These are phyloP conservation scores for Trididemnum miniatum DNA, from an alignment of 23 tunicate species.

Conservation along the genomic window DNA sequence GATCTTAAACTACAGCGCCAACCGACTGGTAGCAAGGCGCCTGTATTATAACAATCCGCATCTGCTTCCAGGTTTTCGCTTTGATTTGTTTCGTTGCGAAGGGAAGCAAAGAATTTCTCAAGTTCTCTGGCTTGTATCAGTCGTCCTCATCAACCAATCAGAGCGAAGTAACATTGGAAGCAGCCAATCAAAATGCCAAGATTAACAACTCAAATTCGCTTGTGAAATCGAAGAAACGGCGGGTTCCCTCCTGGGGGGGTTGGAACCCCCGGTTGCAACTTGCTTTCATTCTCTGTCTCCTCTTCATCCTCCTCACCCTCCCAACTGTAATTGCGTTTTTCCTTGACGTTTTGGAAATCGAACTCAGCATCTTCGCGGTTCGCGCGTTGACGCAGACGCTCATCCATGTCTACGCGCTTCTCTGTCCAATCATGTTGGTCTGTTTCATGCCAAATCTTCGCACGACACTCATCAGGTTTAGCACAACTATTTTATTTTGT, in stretches of 20 bases:
- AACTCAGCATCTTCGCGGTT: neutral
- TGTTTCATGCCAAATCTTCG: conserved; percentile 43
- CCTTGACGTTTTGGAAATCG: conserved; percentile 8
- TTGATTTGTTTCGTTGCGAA: neutral
- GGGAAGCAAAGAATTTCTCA: neutral
- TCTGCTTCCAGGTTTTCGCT: neutral
- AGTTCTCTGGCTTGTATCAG: no score
- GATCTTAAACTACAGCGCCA: no score
- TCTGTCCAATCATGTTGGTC: conserved; percentile 54
- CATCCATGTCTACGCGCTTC: conserved; percentile 37
- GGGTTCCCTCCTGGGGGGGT: conserved; percentile 10
- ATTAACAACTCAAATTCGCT: no score
- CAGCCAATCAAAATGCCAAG: no score
- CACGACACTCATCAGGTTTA: conserved; percentile 15
- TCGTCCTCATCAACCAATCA: no score
- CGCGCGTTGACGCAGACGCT: neutral
- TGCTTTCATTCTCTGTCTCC: neutral
- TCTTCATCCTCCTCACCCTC: conserved; percentile 30
- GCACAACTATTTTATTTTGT: neutral
- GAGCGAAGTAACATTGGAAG: no score
- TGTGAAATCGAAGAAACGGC: neutral
- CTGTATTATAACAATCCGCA: no score
- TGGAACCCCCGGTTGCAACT: conserved; percentile 46
- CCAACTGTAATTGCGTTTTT: conserved; percentile 30
- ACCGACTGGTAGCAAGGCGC: no score